Evolutionary conservation across 1,140 invertebrate genomes (phyloP).

Genomic region (Formica selysi): DNA sequence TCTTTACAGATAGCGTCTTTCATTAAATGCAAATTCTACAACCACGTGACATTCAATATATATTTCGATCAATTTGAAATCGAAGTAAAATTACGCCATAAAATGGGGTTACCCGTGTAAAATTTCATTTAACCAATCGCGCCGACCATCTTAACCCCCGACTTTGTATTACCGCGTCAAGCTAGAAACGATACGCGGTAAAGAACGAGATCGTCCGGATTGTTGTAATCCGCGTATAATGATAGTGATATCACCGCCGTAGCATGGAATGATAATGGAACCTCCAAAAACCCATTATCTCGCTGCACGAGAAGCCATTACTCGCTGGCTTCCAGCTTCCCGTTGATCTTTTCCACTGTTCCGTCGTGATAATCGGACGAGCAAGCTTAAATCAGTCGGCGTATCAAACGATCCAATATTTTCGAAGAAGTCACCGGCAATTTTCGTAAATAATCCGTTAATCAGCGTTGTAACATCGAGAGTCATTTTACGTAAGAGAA

Average conservation of each 20-base stretch:
- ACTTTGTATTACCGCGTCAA: not conserved
- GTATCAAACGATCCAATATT: conserved; percentile 7
- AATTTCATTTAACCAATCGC: conserved; percentile 10
- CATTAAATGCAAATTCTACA: not conserved
- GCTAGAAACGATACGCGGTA: not conserved
- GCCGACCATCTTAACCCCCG: not conserved
- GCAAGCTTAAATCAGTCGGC: not conserved
- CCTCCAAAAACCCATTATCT: conserved; percentile 61
- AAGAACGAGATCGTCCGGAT: not conserved
- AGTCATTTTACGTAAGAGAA: not conserved
- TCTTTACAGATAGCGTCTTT: not conserved
- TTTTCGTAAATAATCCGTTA: not conserved
- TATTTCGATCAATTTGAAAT: not conserved
- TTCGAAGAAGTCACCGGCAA: not conserved
- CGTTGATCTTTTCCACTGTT: conserved; percentile 35
- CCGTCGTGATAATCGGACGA: conserved; percentile 33
- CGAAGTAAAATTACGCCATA: not conserved
- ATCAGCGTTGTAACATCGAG: not conserved
- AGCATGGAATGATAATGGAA: conserved; percentile 57
- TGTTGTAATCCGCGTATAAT: conserved; percentile 46
- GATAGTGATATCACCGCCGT: conserved; percentile 6
- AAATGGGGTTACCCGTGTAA: not conserved
- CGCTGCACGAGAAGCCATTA: conserved; percentile 47
- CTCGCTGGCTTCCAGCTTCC: conserved; percentile 12
- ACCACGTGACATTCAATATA: not conserved